Base-by-base conservation (phyloP, 2,113 vertebrate genomes). In the Vombatus ursinus region DNA sequence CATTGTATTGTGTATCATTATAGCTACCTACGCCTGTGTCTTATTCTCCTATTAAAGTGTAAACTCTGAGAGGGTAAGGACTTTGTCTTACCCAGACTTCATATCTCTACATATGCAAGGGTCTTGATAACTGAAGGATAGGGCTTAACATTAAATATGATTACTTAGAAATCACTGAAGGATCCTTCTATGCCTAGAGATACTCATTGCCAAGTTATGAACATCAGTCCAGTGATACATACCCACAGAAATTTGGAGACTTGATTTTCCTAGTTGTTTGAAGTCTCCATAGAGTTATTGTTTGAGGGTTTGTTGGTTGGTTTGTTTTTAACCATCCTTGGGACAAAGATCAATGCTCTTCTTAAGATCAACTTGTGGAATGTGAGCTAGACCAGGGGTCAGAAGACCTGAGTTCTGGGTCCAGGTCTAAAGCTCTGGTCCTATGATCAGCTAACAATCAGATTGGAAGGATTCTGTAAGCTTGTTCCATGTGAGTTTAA, bases 201-300 rank as follows among this genome's bases (percentile, higher is more conserved):
- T 92, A 25, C 23, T 90, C 92, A 51, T 89, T 61, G 28, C 16
- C 61, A 68, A 68, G 14, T 14, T 2, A 89, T 24, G 7, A 6
- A 51, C 0, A 24, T 89, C 48, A 9, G 10, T 52, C 19, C 37
- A 8, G 28, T 37, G 52, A 11, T 49, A 3, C 22, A 68, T 0
- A 3, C 51, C 37, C 49, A 37, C 94, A 48, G 57, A 68, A 51
- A 77, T 68, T n/a, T 23, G 94, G 49, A 53, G 1, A 44, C 92
- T 90, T 93, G 93, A 31, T 68, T 57, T 61, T 93, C 48, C 48
- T 93, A 37, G 91, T 84, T 51, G 49, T 54, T 44, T 24, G 48
- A 90, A 94, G 68, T 68, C 91, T 96, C 91, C 31, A 52, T 68
- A 47, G 89, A 96, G 26, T 90, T 57, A 92, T 49, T 22, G 93